Percentiles rank a stretch among this genome's conserved stretches.
Conservation (phyloP, 2,797 vertebrate genomes). For the Schizopygopsis malacanthus region DNA sequence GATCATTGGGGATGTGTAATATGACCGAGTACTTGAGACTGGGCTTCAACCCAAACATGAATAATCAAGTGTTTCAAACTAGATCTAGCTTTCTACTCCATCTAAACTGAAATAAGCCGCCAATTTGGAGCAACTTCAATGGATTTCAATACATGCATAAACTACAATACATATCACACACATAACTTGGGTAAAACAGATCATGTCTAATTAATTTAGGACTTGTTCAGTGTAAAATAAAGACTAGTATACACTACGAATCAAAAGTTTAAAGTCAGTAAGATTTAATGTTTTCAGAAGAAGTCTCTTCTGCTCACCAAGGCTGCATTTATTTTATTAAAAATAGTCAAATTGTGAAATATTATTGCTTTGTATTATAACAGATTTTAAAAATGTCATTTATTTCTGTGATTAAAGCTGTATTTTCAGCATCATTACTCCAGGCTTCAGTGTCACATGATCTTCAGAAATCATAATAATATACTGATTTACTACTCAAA, state of each 20-base stretch:
- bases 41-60: not conserved
- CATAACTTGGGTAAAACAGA: too few relatives aligned
- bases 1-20: not conserved
- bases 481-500: not conserved
- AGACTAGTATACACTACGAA: not conserved
- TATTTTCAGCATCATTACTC: not conserved
- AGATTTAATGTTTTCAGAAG: not conserved
- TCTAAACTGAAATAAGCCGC: not conserved
- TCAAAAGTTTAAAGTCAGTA: not conserved
- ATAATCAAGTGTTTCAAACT: not conserved
- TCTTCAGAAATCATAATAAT: not conserved
- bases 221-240: not conserved
- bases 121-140: not conserved
- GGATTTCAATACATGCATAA: not conserved
- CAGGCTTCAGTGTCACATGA: not conserved
- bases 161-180: not conserved
- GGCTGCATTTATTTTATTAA: not conserved
- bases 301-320: not conserved
- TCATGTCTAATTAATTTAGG: not conserved
- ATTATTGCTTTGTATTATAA: not conserved
- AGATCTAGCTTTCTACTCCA: not conserved
- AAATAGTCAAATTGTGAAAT: not conserved
- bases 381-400: too few relatives aligned
- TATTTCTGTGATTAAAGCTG: not conserved
- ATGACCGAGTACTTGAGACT: constrained; percentile 22